Base-by-base conservation (phyloP, 2,113 vertebrate genomes). In the Nycticebus coucang region DNA sequence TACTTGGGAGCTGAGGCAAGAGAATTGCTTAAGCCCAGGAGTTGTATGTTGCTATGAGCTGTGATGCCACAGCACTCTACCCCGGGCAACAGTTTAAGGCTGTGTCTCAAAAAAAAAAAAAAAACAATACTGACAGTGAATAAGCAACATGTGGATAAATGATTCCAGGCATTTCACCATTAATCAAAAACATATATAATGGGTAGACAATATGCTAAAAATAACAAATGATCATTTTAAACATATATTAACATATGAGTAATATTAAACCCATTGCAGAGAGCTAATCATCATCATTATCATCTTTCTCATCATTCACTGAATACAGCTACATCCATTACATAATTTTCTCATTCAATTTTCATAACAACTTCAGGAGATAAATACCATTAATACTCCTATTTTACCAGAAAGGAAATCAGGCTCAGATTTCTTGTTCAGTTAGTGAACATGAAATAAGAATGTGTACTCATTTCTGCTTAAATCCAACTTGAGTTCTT, bases 311-410 rank as follows among this genome's bases (percentile, higher is more conserved):
- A 84, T 82, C 72, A 68, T 71, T 93, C 35, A n/a, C 19, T 91
- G 50, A 86, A 45, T 57, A 89, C 94, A 78, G n/a, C 35, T 64
- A 79, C 91, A 78, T 7, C 37, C 12, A 72, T 55, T 89, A 77
- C 24, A 80, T 77, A 59, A 30, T 94, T 96, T 97, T 95, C 37
- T 90, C 33, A 53, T 75, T 89, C 89, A 87, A 57, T 91, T n/a
- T 18, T 89, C 21, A 37, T 33, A 60, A 82, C n/a, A 77, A 53
- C 45, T 24, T 75, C 57, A 41, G 22, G 62, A 94, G 30, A 13
- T 88, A 30, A 18, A n/a, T 77, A n/a, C 77, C 24, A 60, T 81
- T 74, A 57, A 86, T 75, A 86, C 4, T 64, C 7, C 28, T 71
- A 0, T 88, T 95, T 91, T 88, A 89, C 15, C 71, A 74, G 37